phyloP scores from a whole-genome alignment of 2,113 vertebrate species.

The Silurus asotus region DNA sequence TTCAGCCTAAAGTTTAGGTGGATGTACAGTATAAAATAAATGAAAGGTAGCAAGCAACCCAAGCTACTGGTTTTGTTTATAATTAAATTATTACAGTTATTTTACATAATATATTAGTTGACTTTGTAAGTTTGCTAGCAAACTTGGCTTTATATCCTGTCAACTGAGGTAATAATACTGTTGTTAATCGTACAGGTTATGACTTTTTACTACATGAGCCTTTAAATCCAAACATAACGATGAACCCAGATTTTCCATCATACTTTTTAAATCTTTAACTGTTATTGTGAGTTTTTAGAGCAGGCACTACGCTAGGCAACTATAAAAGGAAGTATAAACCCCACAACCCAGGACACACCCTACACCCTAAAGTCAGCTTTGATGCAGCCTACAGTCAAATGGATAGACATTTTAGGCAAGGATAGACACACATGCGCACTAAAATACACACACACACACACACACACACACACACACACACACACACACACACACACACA shows the following conservation, averaged over 20 bases:
- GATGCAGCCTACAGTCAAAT: slow-evolving; percentile 47
- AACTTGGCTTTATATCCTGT: background rate
- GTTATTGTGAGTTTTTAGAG: slow-evolving; percentile 60
- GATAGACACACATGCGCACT: background rate
- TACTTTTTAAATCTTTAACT: slow-evolving; percentile 15
- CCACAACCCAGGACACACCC: slow-evolving; percentile 66
- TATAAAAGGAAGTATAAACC: slow-evolving; percentile 69
- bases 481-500: slow-evolving; percentile 5
- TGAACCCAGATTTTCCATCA: background rate
- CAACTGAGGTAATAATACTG: background rate
- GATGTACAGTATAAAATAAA: background rate
- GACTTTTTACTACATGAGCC: background rate
- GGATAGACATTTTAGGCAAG: slow-evolving; percentile 1
- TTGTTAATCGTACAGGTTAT: background rate
- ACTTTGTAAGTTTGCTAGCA: background rate
- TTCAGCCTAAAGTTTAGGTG: background rate
- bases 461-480: slow-evolving; percentile 24
- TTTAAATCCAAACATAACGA: background rate
- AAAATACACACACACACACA: background rate
- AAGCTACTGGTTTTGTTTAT: background rate
- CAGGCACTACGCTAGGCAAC: slow-evolving; percentile 57
- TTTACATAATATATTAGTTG: background rate
- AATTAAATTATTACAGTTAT: background rate
- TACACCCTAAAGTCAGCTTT: slow-evolving; percentile 57
- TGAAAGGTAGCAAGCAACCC: background rate